phyloP scores from a whole-genome alignment of 2,113 vertebrate species.

The crab-eating macaque (Macaca fascicularis) region T2T-MFA8v1.1 NC_088386.1:70177501-70178000 shows the following conservation, averaged over 20 bases:
- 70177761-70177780: neutral
- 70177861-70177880: neutral
- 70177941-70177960: neutral
- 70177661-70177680: neutral
- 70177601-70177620: conserved; percentile 5
- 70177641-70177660: neutral
- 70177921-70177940: neutral
- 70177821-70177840: neutral
- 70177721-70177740: neutral
- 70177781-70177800: neutral
- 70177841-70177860: neutral
- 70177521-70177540: neutral
- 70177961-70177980: neutral
- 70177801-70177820: conserved; percentile 16
- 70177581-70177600: neutral
- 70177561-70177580: neutral
- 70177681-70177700: neutral
- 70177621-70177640: neutral
- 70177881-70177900: neutral
- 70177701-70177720: neutral
- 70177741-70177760: conserved; percentile 24
- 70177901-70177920: neutral
- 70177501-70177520: neutral
- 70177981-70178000: neutral
- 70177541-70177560: neutral